Conservation (phyloP, 2,113 vertebrate genomes). For the Corythaeola cristata region DNA sequence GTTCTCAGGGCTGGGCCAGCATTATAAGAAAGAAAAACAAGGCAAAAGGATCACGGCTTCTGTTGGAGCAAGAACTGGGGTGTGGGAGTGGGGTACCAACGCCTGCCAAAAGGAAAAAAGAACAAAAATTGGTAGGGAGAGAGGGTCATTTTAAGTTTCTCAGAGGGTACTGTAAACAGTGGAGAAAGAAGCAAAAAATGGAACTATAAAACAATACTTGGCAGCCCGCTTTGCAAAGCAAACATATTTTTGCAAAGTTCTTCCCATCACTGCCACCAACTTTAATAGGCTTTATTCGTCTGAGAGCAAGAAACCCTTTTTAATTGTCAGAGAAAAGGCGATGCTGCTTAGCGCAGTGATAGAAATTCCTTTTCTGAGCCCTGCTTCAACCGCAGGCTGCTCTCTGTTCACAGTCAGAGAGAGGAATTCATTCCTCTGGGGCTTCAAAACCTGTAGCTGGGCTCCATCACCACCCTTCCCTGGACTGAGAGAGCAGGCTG, state of each 20-base stretch:
- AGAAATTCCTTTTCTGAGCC: neutral
- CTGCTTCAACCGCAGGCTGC: accelerated
- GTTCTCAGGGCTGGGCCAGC: neutral
- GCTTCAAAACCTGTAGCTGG: neutral
- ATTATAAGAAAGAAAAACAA: constrained; percentile 53
- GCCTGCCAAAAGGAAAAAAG: constrained; percentile 56
- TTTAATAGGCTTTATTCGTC: constrained; percentile 47
- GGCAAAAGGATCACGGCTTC: constrained; percentile 33
- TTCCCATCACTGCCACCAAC: constrained; percentile 56
- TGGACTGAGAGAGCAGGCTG: neutral
- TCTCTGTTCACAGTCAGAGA: neutral
- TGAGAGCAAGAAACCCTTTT: constrained; percentile 22
- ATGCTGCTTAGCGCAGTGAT: neutral
- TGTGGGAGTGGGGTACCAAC: constrained; percentile 21
- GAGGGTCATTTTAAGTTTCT: constrained; percentile 52
- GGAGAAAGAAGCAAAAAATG: constrained; percentile 39
- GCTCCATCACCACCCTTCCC: neutral
- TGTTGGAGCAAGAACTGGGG: constrained; percentile 47
- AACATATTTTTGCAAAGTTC: constrained; percentile 55
- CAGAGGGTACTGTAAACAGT: constrained; percentile 58
- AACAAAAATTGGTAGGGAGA: constrained; percentile 48
- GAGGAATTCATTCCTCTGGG: neutral
- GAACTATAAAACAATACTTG: constrained; percentile 69
- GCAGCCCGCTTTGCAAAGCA: constrained; percentile 58
- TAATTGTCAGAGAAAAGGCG: neutral